Conservation (phyloP, 2,797 vertebrate species). For the Spinus pinus region DNA sequence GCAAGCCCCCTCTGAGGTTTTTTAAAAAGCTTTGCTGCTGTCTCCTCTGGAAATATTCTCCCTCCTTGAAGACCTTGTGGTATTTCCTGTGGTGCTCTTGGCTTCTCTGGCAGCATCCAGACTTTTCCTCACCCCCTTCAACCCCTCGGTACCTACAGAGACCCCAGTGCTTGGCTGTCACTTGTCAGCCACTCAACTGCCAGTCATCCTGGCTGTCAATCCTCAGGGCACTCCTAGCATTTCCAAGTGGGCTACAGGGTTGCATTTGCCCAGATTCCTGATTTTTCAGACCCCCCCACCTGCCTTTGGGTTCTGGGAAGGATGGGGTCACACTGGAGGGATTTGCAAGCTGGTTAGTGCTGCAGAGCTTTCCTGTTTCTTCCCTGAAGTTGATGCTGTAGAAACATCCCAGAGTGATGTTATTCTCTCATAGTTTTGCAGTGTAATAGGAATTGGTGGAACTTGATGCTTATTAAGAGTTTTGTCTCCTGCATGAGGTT, state of each 20-base stretch:
- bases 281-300: not conserved
- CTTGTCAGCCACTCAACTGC: not conserved
- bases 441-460: not conserved
- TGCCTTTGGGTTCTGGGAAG: not conserved
- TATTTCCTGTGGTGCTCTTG: accelerated
- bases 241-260: not conserved
- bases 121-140: not conserved
- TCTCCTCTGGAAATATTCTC: not conserved
- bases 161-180: not conserved
- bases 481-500: not conserved
- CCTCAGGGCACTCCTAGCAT: not conserved
- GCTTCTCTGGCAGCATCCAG: not conserved
- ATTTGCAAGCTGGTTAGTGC: not conserved
- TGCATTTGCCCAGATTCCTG: not conserved
- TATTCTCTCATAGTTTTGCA: not conserved
- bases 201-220: accelerated
- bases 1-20: not conserved
- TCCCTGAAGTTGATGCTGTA: not conserved
- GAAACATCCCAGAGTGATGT: not conserved
- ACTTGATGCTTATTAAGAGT: not conserved
- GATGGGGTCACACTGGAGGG: not conserved
- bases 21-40: not conserved
- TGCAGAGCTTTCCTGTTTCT: not conserved
- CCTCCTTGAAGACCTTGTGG: not conserved
- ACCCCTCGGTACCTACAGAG: not conserved